Evolutionary conservation across 2,113 vertebrate genomes (phyloP).

Genomic region (Pongo pygmaeus): DNA sequence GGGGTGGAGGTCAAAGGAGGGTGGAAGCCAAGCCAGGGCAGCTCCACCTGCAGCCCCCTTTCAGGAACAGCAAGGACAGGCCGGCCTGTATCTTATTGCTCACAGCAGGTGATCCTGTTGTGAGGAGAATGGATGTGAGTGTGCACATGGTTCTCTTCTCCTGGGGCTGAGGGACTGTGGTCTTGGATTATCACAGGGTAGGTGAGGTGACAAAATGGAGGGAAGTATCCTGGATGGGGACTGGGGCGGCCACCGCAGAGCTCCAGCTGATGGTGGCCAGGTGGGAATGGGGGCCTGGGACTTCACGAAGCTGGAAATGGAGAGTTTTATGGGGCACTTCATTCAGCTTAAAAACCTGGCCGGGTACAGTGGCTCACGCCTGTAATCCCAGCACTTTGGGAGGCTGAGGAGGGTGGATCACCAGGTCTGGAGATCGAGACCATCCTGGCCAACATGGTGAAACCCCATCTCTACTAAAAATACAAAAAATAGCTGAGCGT

Average conservation of each 20-base stretch:
- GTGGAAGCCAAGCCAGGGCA: background rate
- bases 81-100: background rate
- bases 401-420: too few relatives aligned
- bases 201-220: background rate
- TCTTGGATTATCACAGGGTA: background rate
- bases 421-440: too few relatives aligned
- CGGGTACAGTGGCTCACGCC: too few relatives aligned
- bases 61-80: background rate
- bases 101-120: background rate
- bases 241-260: background rate
- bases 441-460: too few relatives aligned
- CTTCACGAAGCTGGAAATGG: conserved; percentile 5
- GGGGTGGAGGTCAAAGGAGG: background rate
- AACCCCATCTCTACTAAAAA: too few relatives aligned
- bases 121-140: background rate
- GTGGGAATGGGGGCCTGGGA: background rate
- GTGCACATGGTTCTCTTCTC: background rate
- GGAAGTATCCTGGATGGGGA: background rate
- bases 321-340: background rate
- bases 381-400: too few relatives aligned
- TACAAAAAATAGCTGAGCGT: too few relatives aligned
- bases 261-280: background rate
- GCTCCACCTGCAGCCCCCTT: background rate
- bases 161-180: background rate
- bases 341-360: background rate